Evolutionary conservation across 2,113 vertebrate genomes (phyloP), one percentile per base, ranked within the genome.

Genomic region (Tenebrosternarchus preto): DNA sequence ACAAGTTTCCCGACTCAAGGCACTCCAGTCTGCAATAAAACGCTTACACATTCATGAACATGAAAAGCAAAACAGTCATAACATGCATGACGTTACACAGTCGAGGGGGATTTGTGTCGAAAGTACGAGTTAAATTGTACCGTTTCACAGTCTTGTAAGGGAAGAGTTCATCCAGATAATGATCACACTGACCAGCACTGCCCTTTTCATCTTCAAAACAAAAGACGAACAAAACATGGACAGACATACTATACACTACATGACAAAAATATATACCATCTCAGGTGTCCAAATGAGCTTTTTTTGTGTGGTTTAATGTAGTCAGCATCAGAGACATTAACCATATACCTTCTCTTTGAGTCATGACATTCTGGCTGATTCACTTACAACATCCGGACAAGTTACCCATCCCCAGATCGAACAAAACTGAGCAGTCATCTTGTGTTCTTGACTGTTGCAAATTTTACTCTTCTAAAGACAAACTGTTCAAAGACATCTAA

Each of bases 1-100:
- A n/a, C n/a, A n/a, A n/a, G n/a, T n/a, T 43, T 68, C 36, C 19
- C 76, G 71, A 82, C 64, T 67, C 50, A 73, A 69, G 77, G 80
- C 71, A 71, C 66, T 4, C 24, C 11, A 25, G 16, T 66, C 4
- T 55, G 17, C 3, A 66, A 50, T 46, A 61, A 55, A 81, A 15
- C 6, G 43, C 17, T 29, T 66, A 72, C 60, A 79, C 76, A 78
- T 76, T 82, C 57, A 74, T 74, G 29, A 57, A 70, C 39, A 79
- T 39, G 63, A 61, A 78, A 19, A 79, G 25, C 16, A 74, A 63
- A 79, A 46, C 73, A 81, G 27, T 22, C 17, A 63, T 29, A 39
- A 53, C 67, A 25, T 31, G n/a, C 31, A 64, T 36, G 31, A 82
- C 46, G 17, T 63, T 63, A 53, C 46, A 82, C 61, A 19, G 59